Percentiles rank a stretch among this genome's conserved stretches.
Conservation (phyloP, 1,140 invertebrate genomes). For the Drosophila arawakana region DNA sequence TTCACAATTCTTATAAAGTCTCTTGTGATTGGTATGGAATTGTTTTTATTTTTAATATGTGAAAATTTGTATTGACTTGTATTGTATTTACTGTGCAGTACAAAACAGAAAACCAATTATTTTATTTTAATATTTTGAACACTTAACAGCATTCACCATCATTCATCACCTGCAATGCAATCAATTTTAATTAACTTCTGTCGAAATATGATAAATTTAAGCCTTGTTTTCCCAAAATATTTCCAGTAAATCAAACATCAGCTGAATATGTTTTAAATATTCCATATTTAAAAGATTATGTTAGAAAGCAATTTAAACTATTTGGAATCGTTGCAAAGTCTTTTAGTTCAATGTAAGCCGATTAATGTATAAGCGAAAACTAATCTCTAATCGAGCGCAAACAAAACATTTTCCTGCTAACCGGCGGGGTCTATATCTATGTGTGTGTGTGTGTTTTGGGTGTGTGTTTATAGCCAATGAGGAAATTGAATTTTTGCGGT, state of each 20-base stretch:
- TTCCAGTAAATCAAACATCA: background rate
- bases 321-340: conserved; percentile 7
- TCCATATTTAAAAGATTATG: background rate
- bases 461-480: conserved; percentile 7
- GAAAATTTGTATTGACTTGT: too few relatives aligned
- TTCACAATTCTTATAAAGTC: too few relatives aligned
- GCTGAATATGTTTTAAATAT: background rate
- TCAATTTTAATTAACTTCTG: background rate
- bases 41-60: too few relatives aligned
- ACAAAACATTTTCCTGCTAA: conserved; percentile 1
- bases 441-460: background rate
- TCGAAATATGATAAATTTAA: background rate
- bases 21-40: too few relatives aligned
- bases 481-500: conserved; percentile 43
- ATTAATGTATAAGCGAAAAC: conserved; percentile 16
- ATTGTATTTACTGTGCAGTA: too few relatives aligned
- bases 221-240: too few relatives aligned
- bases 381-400: conserved; percentile 14
- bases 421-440: background rate
- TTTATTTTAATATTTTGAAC: too few relatives aligned
- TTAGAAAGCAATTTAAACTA: background rate
- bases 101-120: too few relatives aligned
- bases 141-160: too few relatives aligned
- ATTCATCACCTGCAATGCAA: background rate
- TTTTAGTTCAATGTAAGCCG: conserved; percentile 15